A percentile compares a stretch with the other conserved stretches of the same genome.
Conservation (phyloP, 1,140 invertebrate species). For the Bombus confusus region DNA sequence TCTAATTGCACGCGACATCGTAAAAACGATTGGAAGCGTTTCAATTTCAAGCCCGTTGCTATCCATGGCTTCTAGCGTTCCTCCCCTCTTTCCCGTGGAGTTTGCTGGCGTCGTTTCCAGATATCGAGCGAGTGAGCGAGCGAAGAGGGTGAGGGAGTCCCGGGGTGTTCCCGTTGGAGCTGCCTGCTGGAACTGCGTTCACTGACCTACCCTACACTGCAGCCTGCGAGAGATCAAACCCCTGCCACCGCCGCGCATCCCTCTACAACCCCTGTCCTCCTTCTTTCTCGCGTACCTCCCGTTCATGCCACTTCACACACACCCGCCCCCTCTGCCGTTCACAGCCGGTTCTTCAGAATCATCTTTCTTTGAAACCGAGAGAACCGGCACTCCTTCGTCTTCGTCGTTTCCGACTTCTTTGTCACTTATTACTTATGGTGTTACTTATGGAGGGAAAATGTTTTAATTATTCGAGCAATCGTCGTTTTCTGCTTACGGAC, state of each 20-base stretch:
- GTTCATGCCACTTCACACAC: neutral
- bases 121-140: slow-evolving; percentile 69
- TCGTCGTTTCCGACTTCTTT: neutral
- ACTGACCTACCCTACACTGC: slow-evolving; percentile 68
- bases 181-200: slow-evolving; percentile 65
- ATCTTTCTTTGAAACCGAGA: slow-evolving; percentile 1
- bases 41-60: slow-evolving; percentile 1
- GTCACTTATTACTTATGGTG: too few relatives aligned
- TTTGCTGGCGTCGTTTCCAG: slow-evolving; percentile 61
- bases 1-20: neutral
- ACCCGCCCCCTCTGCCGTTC: neutral
- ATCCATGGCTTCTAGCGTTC: neutral
- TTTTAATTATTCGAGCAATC: neutral
- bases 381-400: neutral
- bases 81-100: neutral
- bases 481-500: neutral
- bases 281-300: slow-evolving; percentile 22
- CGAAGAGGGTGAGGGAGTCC: slow-evolving; percentile 49
- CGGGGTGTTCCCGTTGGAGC: slow-evolving; percentile 67
- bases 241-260: neutral
- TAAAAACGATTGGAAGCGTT: neutral
- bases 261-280: neutral
- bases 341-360: neutral
- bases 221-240: slow-evolving; percentile 47
- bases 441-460: neutral